phyloP scores from a whole-genome alignment of 2,797 vertebrate genomes.

The Ctenosaura bakeri region DNA sequence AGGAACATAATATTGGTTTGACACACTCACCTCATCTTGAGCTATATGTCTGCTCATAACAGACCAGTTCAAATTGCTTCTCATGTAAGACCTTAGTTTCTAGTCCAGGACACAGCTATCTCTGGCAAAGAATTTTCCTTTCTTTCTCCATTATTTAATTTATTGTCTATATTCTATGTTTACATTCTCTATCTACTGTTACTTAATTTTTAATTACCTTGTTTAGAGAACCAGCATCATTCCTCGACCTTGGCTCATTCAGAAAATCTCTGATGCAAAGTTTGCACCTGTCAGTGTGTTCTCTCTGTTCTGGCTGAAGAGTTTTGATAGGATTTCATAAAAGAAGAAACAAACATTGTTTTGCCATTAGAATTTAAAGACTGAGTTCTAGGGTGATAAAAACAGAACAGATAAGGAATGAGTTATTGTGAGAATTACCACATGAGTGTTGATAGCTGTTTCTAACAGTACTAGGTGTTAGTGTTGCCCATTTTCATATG shows the following conservation, averaged over 20 bases:
- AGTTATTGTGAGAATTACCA: background rate
- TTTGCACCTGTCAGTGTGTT: background rate
- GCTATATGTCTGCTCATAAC: background rate
- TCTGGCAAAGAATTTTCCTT: background rate
- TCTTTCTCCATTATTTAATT: background rate
- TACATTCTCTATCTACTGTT: background rate
- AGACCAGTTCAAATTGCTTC: background rate
- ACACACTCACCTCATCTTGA: background rate
- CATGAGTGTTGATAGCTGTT: background rate
- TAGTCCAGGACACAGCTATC: background rate
- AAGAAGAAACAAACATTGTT: background rate
- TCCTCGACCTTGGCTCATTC: background rate
- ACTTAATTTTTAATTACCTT: background rate
- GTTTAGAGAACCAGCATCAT: background rate
- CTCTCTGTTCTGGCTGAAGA: background rate
- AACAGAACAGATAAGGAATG: background rate
- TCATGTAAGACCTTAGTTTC: background rate
- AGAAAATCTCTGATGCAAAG: no score
- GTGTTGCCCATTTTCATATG: background rate
- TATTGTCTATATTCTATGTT: background rate
- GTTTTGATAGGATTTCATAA: background rate
- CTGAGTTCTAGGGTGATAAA: constrained; percentile 15
- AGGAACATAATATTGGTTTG: background rate
- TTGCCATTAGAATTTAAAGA: background rate
- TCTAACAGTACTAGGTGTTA: background rate